Base-by-base conservation (phyloP, 2,888 invertebrate species). In the Drosophila anomalata region DNA sequence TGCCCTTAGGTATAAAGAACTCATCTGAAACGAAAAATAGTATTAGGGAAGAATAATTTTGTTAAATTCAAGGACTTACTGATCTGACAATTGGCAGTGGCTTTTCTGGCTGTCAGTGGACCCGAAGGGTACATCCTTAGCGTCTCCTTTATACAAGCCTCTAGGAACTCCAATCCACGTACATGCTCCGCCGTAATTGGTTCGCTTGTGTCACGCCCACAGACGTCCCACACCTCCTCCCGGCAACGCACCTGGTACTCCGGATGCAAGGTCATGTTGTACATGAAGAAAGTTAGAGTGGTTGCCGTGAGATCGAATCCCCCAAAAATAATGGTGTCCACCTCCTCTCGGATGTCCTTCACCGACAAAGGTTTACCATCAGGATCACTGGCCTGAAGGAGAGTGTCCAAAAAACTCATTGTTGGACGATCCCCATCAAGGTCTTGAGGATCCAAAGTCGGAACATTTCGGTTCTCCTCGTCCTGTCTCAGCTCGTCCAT, bases 101-200 rank as follows among this genome's bases (percentile, higher is more conserved):
- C 84, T 1, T 68, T 61, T 7, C 84, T 56, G 2, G 70, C 66
- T 0, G 59, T 56, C 5, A 89, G 26, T 1, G 90, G 90, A 3
- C 66, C 89, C 6, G 89, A 75, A 9, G 88, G 84, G 72, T 79
- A 88, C 52, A 89, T 12, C 4, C 88, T 68, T 29, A 89, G 42
- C 0, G 89, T 67, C 62, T 89, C 88, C 61, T 90, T 89, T 5
- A 89, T 62, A 17, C 90, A 82, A 78, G 86, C 86, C n/a, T 89
- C 88, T 22, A 89, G 39, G 36, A 77, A 88, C 7, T 77, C 76
- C 29, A 88, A 66, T 12, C 81, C 55, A 0, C 63, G 60, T 22
- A 89, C 12, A 0, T 88, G 80, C 8, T 79, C 75, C 36, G 76
- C 66, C 2, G 57, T 65, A 3, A 84, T 78, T 11, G 69, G 26